phyloP scores from a whole-genome alignment of 2,113 vertebrate species.

The Gnathonemus longibarbis region DNA sequence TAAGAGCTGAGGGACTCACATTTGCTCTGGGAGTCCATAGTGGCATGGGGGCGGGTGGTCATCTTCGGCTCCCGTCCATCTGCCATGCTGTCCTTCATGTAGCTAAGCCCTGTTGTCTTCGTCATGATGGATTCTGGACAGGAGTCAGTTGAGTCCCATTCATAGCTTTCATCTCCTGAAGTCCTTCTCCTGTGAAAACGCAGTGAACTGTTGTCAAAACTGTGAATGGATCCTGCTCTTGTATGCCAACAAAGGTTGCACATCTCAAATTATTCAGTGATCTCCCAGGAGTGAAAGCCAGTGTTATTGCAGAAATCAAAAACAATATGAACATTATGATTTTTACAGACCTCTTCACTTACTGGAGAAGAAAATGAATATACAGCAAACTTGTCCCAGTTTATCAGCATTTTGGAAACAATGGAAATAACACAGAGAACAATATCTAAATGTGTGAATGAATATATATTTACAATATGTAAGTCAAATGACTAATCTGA shows the following conservation, averaged over 20 bases:
- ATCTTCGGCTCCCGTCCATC: not conserved
- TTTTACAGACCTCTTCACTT: not conserved
- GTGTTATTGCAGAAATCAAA: not conserved
- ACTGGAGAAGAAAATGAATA: not conserved
- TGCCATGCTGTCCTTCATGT: not conserved
- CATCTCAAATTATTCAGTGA: not conserved
- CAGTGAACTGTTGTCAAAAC: not conserved
- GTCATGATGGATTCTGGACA: slow-evolving; percentile 36
- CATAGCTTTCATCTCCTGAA: slow-evolving; percentile 65
- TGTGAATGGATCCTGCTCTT: slow-evolving; percentile 12
- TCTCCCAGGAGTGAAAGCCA: not conserved
- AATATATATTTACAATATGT: not conserved
- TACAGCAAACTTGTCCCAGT: not conserved
- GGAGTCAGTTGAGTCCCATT: slow-evolving; percentile 60
- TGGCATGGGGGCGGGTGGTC: not conserved
- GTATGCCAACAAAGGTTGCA: not conserved
- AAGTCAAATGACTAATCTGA: not conserved
- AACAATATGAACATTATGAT: not conserved
- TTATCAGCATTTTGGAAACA: not conserved
- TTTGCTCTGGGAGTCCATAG: not conserved
- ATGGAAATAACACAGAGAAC: not conserved
- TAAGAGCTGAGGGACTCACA: not conserved
- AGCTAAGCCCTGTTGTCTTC: slow-evolving; percentile 17
- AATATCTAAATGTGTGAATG: not conserved
- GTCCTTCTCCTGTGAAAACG: slow-evolving; percentile 45